phyloP scores from a whole-genome alignment of 2,888 invertebrate genomes.

The Adelognathus sp. region DNA sequence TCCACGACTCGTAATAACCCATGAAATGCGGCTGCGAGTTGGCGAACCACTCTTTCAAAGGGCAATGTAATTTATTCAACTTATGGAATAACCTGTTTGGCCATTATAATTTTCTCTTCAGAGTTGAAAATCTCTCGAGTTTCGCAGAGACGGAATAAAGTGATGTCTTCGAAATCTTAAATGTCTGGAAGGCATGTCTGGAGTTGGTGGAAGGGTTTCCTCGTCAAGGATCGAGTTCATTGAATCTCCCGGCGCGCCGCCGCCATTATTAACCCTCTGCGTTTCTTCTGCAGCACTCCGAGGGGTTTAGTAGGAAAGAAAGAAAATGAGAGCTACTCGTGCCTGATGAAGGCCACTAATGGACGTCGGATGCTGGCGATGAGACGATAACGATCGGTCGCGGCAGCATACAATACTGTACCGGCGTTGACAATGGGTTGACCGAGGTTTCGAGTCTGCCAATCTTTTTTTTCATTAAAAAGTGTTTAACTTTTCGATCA shows the following conservation, averaged over 20 bases:
- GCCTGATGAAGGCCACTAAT: conserved; percentile 8
- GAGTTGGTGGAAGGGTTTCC: not conserved
- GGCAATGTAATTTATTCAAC: not conserved
- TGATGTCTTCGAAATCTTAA: not conserved
- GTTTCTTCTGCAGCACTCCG: not conserved
- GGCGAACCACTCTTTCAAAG: not conserved
- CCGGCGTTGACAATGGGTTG: not conserved
- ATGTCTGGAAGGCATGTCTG: not conserved
- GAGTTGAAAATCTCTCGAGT: not conserved
- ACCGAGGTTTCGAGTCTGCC: not conserved
- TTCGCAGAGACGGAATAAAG: not conserved
- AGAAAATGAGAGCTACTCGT: conserved; percentile 14
- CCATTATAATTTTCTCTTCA: not conserved
- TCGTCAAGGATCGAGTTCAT: not conserved
- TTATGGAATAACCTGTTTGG: not conserved
- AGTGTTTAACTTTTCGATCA: conserved; percentile 1
- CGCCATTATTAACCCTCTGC: not conserved
- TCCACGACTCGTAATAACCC: not conserved
- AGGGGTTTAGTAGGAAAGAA: conserved; percentile 3
- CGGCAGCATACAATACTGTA: not conserved
- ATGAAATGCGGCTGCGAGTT: too few relatives aligned
- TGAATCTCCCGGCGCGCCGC: not conserved
- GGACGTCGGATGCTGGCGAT: conserved; percentile 1
- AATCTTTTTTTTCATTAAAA: conserved; percentile 38
- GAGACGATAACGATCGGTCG: conserved; percentile 26